Conservation (phyloP, 1,140 invertebrate genomes). For the Chelonus insularis region DNA sequence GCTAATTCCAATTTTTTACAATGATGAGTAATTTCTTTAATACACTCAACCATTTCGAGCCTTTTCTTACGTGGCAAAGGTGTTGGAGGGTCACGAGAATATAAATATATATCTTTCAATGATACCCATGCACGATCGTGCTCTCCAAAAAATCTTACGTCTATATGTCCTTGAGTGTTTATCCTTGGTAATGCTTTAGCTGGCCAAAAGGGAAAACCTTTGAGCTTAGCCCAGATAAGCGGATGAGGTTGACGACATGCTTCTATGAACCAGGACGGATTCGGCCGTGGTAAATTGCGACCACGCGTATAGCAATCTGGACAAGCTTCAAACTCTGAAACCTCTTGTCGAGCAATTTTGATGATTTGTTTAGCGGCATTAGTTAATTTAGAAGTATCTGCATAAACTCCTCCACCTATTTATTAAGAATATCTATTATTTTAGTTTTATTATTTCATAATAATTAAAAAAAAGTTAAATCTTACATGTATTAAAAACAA, state of each 20-base stretch:
- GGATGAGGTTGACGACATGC: conserved; percentile 87
- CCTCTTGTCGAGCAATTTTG: conserved; percentile 83
- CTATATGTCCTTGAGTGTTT: conserved; percentile 73
- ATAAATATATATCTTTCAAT: conserved; percentile 80
- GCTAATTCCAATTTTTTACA: conserved; percentile 47
- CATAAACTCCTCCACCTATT: conserved; percentile 49
- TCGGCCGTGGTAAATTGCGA: conserved; percentile 76
- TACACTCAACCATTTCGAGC: conserved; percentile 66
- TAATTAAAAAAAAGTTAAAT: no score
- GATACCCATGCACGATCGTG: conserved; percentile 92
- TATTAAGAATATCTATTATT: conserved; percentile 11
- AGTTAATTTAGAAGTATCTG: conserved; percentile 77
- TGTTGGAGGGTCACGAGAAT: conserved; percentile 68
- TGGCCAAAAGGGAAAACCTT: conserved; percentile 95
- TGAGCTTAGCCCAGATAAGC: conserved; percentile 89
- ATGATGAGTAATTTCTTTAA: conserved; percentile 61
- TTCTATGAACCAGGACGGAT: conserved; percentile 86
- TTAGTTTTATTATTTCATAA: no score
- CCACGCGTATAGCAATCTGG: conserved; percentile 80
- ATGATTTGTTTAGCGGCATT: conserved; percentile 77
- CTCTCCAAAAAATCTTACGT: conserved; percentile 91
- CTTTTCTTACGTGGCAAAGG: conserved; percentile 66
- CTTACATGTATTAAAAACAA: conserved; percentile 86
- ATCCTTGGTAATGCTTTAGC: conserved; percentile 83
- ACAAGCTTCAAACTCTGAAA: conserved; percentile 91